Evolutionary conservation across 2,113 vertebrate species (phyloP).

Genomic region (Opisthocomus hoazin): DNA sequence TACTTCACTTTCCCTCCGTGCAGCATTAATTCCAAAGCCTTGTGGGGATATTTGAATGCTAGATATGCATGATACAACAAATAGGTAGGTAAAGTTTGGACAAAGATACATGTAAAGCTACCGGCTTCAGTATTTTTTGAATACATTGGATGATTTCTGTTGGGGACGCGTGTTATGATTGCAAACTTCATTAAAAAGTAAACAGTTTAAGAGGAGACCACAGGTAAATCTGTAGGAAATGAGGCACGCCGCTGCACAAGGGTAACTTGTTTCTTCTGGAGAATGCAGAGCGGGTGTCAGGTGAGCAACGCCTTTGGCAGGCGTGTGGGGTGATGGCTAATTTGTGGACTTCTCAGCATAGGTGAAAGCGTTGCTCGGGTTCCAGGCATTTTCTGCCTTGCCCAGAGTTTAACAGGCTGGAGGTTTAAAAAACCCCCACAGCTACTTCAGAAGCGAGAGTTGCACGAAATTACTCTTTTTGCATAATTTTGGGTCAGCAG

Average conservation of each 20-base stretch:
- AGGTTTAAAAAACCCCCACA: not conserved
- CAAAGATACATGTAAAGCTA: not conserved
- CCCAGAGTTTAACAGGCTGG: not conserved
- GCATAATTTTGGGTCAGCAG: not conserved
- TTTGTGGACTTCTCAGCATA: not conserved
- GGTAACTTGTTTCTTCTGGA: not conserved
- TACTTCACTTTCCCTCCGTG: not conserved
- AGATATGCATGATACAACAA: not conserved
- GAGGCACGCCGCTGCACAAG: not conserved
- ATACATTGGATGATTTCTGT: accelerated
- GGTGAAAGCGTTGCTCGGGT: not conserved
- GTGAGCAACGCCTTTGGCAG: not conserved
- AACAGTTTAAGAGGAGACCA: not conserved
- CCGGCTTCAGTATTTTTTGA: not conserved
- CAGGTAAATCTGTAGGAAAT: not conserved
- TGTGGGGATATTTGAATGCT: not conserved
- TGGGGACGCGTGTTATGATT: accelerated
- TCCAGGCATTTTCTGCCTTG: not conserved
- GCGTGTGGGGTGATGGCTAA: not conserved
- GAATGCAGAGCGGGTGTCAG: not conserved
- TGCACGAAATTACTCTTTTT: not conserved
- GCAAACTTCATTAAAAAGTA: not conserved
- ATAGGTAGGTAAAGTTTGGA: not conserved
- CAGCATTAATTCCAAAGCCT: not conserved
- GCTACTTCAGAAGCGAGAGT: not conserved